A percentile compares a stretch with the other conserved stretches of the same genome.
Evolutionary conservation across 2,888 invertebrate species (phyloP).

Genomic region (Eudasyphora cyanicolor): DNA sequence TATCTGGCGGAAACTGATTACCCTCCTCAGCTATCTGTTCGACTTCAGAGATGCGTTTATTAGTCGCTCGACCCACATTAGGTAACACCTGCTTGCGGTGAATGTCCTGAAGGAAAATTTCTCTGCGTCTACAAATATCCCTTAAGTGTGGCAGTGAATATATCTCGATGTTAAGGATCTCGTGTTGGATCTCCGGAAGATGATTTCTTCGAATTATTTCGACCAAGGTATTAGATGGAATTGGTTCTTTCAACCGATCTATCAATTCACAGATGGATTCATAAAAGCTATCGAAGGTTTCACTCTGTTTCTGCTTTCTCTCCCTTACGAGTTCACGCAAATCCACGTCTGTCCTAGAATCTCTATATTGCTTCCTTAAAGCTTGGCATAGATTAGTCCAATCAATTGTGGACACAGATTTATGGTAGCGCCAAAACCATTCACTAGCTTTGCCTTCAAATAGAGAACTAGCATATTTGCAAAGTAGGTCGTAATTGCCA

Average conservation of each 20-base stretch:
- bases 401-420: background rate
- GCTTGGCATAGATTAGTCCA: background rate
- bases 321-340: slow-evolving; percentile 33
- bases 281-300: slow-evolving; percentile 40
- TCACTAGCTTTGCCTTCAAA: slow-evolving; percentile 6
- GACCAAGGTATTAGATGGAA: background rate
- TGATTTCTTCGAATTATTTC: slow-evolving; percentile 38
- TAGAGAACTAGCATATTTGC: background rate
- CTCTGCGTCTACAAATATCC: slow-evolving; percentile 30
- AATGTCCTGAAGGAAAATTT: slow-evolving; percentile 37
- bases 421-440: slow-evolving; percentile 25
- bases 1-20: background rate
- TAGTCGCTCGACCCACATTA: background rate
- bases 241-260: background rate
- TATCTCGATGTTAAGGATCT: slow-evolving; percentile 20
- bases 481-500: background rate
- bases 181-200: slow-evolving; percentile 37
- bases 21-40: background rate
- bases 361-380: background rate
- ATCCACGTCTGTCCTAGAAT: slow-evolving; percentile 31
- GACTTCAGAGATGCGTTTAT: background rate
- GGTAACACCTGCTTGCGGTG: background rate
- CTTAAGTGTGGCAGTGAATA: slow-evolving; percentile 3
- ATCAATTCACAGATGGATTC: slow-evolving; percentile 5
- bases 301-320: slow-evolving; percentile 28